phyloP scores from a whole-genome alignment of 1,140 invertebrate species.

The Zaprionus nigranus region DNA sequence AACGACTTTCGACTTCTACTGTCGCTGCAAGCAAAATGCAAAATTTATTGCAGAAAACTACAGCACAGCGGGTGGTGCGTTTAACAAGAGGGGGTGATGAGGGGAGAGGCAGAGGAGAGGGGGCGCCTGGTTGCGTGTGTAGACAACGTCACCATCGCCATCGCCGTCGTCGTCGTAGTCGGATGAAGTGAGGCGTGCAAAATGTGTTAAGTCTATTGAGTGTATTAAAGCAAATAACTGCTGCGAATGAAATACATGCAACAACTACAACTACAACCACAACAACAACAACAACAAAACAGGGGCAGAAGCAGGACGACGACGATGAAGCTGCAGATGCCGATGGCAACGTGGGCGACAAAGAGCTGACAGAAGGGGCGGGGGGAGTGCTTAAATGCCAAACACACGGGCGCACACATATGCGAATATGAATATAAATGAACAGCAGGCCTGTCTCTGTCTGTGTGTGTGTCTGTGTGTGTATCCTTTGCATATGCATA shows the following conservation, averaged over 20 bases:
- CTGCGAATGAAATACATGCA: constrained; percentile 77
- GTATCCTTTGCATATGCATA: background rate
- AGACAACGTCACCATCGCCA: background rate
- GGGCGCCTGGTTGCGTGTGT: constrained; percentile 12
- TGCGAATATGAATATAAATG: constrained; percentile 82
- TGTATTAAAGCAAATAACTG: constrained; percentile 83
- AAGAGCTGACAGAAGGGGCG: background rate
- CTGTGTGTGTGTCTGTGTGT: background rate
- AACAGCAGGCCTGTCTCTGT: constrained; percentile 51
- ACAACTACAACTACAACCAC: constrained; percentile 18
- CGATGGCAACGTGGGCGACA: constrained; percentile 8
- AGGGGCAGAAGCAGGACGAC: background rate
- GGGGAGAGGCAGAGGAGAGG: background rate
- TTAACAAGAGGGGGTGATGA: background rate
- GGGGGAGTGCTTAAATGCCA: constrained; percentile 59
- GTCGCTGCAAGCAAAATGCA: constrained; percentile 74
- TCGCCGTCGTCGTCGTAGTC: background rate
- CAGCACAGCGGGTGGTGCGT: constrained; percentile 49
- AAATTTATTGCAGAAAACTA: constrained; percentile 80
- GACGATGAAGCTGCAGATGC: constrained; percentile 34
- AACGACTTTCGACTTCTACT: constrained; percentile 4
- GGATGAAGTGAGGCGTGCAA: constrained; percentile 69
- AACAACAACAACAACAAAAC: constrained; percentile 7
- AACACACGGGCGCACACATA: constrained; percentile 52
- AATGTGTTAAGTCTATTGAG: constrained; percentile 83